phyloP scores from a whole-genome alignment of 64 coral and sea anemone species.

The Pocillopora damicornis region DNA sequence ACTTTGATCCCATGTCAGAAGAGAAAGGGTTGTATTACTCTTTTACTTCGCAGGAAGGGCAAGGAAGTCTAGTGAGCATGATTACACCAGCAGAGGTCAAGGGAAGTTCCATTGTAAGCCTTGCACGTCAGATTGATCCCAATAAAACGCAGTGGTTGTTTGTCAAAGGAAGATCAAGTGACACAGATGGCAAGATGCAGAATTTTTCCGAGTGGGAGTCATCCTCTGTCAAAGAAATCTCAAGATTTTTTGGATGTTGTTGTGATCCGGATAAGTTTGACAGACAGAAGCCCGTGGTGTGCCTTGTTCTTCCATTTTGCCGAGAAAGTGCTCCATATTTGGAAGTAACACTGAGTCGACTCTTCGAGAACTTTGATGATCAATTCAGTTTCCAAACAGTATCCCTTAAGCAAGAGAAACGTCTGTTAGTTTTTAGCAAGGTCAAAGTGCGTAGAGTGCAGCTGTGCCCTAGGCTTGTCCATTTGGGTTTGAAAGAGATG shows the following conservation, averaged over 20 bases:
- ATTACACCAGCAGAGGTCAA: slow-evolving; percentile 61
- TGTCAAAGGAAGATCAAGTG: slow-evolving; percentile 73
- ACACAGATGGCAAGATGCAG: slow-evolving; percentile 31
- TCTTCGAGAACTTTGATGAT: slow-evolving; percentile 61
- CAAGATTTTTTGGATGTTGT: slow-evolving; percentile 66
- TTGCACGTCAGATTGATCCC: slow-evolving; percentile 57
- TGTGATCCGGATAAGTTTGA: slow-evolving; percentile 82
- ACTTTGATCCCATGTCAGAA: slow-evolving; percentile 79
- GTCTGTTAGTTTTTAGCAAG: not conserved
- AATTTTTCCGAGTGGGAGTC: slow-evolving; percentile 51
- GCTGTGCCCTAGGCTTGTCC: slow-evolving; percentile 32
- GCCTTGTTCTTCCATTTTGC: slow-evolving; percentile 55
- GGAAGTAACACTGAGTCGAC: slow-evolving; percentile 45
- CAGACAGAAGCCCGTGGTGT: slow-evolving; percentile 62
- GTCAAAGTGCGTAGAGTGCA: slow-evolving; percentile 25
- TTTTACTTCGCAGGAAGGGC: slow-evolving; percentile 50
- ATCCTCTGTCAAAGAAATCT: slow-evolving; percentile 57
- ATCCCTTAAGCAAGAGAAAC: slow-evolving; percentile 10
- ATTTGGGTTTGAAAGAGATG: slow-evolving; percentile 39
- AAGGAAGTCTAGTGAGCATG: slow-evolving; percentile 62
- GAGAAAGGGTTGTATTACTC: slow-evolving; percentile 66
- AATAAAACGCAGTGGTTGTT: slow-evolving; percentile 68
- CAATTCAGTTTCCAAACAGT: slow-evolving; percentile 44
- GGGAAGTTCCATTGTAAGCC: slow-evolving; percentile 2
- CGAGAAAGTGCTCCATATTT: slow-evolving; percentile 34